Evolutionary conservation across 1,140 invertebrate genomes (phyloP).

Genomic region (Magallana ariakensis): DNA sequence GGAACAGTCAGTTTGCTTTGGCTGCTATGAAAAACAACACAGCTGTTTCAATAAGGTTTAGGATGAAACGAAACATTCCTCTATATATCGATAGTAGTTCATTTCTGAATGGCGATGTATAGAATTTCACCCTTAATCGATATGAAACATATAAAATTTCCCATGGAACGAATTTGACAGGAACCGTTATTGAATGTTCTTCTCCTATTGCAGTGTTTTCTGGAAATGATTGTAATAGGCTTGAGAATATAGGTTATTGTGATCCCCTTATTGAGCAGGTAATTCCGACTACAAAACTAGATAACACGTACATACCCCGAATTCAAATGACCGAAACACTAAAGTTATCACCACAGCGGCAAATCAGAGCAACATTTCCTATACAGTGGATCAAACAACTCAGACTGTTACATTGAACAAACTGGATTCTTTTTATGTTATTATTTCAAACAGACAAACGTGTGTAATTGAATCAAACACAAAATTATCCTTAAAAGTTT

Average conservation of each 20-base stretch:
- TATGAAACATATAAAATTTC: not conserved
- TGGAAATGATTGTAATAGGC: not conserved
- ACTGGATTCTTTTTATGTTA: not conserved
- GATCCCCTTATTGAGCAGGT: not conserved
- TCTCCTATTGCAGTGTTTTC: not conserved
- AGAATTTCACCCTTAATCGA: not conserved
- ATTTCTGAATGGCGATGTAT: not conserved
- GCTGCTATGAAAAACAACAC: not conserved
- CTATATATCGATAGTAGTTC: not conserved
- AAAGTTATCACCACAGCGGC: not conserved
- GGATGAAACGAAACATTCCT: not conserved
- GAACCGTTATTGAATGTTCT: not conserved
- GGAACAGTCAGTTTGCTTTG: not conserved
- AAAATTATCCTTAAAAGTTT: not conserved
- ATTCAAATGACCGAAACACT: not conserved
- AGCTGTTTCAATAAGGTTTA: constrained; percentile 2
- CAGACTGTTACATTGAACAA: not conserved
- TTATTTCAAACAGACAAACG: not conserved
- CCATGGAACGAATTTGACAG: not conserved
- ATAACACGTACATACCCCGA: not conserved
- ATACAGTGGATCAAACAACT: not conserved
- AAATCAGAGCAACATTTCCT: not conserved
- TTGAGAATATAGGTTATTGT: not conserved
- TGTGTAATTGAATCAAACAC: not conserved
- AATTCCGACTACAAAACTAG: not conserved